Percentiles rank a stretch among this genome's conserved stretches.
phyloP scores from a whole-genome alignment of 1,140 invertebrate species.

The Coptotermes formosanus region DNA sequence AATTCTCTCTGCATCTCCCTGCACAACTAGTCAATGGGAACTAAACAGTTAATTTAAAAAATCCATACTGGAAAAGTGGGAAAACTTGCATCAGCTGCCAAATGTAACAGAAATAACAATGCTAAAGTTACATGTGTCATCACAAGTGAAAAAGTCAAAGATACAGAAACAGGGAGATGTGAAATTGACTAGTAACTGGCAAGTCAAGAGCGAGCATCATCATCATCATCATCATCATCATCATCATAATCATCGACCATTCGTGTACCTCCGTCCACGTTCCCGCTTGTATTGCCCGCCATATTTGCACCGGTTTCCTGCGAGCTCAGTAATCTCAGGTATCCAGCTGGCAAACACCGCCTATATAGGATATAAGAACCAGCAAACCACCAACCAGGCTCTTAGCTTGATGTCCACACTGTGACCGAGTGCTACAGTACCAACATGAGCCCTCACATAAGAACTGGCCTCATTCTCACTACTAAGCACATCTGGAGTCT shows the following conservation, averaged over 20 bases:
- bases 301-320: conserved; percentile 96
- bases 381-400: conserved; percentile 43
- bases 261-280: conserved; percentile 88
- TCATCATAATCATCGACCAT: neutral
- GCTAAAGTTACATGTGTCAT: conserved; percentile 17
- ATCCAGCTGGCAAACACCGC: conserved; percentile 99
- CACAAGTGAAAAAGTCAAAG: neutral
- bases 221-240: neutral
- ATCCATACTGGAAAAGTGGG: conserved; percentile 28
- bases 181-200: neutral
- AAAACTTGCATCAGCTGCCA: conserved; percentile 26
- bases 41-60: conserved; percentile 20
- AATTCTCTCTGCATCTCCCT: neutral
- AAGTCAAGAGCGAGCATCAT: conserved; percentile 1
- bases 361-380: conserved; percentile 53
- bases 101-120: conserved; percentile 24
- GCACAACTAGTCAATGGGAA: neutral
- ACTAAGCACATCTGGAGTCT: neutral
- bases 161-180: neutral
- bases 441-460: neutral
- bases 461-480: neutral
- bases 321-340: conserved; percentile 97
- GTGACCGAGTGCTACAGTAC: conserved; percentile 36
- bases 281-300: conserved; percentile 97
- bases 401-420: conserved; percentile 22